phyloP scores from a whole-genome alignment of 2,113 vertebrate species.

The Prunella himalayana region DNA sequence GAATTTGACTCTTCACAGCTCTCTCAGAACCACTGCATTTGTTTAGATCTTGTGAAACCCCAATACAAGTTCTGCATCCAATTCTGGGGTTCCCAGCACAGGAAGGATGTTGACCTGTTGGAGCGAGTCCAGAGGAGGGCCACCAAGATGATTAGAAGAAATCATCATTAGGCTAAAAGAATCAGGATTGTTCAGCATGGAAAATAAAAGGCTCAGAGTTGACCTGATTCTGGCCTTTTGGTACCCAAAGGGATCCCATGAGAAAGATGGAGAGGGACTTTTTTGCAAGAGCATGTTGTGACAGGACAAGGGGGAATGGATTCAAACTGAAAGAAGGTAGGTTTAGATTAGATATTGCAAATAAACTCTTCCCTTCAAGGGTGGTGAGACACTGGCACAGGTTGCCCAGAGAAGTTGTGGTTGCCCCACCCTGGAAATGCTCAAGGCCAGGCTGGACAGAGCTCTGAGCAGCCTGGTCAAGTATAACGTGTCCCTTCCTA shows the following conservation, averaged over 20 bases:
- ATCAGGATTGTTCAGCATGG: neutral
- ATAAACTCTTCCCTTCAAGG: neutral
- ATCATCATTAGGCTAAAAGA: no score
- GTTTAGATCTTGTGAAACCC: neutral
- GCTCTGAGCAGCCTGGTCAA: neutral
- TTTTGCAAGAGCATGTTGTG: neutral
- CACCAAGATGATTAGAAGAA: neutral
- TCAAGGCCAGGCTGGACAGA: neutral
- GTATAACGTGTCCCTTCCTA: neutral
- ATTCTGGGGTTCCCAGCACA: no score
- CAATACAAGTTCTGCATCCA: neutral
- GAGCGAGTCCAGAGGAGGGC: neutral
- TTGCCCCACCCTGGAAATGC: neutral
- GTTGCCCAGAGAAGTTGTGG: neutral
- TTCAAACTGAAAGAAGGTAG: neutral
- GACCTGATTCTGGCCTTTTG: neutral
- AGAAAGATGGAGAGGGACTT: neutral
- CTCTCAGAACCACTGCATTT: neutral
- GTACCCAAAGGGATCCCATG: neutral
- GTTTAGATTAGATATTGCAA: neutral
- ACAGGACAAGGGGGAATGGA: neutral
- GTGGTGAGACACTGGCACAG: no score
- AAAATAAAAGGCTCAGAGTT: neutral
- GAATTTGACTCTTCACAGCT: neutral
- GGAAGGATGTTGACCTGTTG: neutral